Evolutionary conservation across 2,113 vertebrate species (phyloP).

Genomic region (Sphaerodactylus townsendi): DNA sequence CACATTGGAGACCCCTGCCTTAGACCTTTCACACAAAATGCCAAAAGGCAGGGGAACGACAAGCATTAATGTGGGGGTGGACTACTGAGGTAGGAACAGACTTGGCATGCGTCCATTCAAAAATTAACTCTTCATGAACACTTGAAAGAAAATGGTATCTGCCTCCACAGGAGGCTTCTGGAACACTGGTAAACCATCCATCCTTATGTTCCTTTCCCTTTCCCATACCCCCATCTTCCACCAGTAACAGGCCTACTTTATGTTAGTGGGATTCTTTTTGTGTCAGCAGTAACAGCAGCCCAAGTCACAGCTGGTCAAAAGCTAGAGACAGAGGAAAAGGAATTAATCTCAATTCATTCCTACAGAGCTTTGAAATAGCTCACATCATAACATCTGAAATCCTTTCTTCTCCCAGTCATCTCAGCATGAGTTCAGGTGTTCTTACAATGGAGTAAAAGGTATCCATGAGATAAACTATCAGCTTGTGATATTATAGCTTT

Average conservation of each 20-base stretch:
- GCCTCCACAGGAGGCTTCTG: background rate
- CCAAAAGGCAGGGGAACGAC: too few relatives aligned
- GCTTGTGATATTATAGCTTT: background rate
- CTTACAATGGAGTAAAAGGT: constrained; percentile 24
- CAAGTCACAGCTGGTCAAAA: constrained; percentile 21
- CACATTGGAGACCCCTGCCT: too few relatives aligned
- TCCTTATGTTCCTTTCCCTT: constrained; percentile 3
- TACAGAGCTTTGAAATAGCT: constrained; percentile 22
- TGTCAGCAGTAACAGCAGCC: constrained; percentile 33
- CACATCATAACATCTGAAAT: constrained; percentile 41
- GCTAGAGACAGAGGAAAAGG: background rate
- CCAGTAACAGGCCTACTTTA: background rate
- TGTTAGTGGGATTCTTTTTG: constrained; percentile 12
- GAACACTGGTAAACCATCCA: too few relatives aligned
- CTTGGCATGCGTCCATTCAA: background rate
- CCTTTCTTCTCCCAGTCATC: constrained; percentile 4
- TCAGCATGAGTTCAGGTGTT: constrained; percentile 30
- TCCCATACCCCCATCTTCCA: background rate
- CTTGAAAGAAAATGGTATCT: background rate
- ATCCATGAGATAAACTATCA: background rate
- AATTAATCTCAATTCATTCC: constrained; percentile 36
- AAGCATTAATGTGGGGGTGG: too few relatives aligned
- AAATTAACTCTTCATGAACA: background rate
- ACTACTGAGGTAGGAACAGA: background rate
- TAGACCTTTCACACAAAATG: too few relatives aligned